These are phyloP conservation scores for Penaeus indicus DNA, from an alignment of 1,140 invertebrate genomes.

Conservation along the genomic window DNA sequence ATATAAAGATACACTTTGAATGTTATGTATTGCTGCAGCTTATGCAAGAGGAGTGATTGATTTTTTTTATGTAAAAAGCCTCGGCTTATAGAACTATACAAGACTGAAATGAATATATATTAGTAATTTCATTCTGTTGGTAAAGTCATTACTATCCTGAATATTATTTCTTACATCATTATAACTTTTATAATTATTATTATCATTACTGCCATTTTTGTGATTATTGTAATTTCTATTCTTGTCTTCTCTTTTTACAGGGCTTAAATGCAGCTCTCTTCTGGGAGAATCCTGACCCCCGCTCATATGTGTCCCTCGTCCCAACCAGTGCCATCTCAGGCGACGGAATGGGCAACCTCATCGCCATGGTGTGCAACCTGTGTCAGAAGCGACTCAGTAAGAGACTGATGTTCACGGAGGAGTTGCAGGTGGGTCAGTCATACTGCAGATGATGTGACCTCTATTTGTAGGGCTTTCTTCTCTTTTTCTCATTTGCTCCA, in stretches of 20 bases:
- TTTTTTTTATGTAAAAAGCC: too few relatives aligned
- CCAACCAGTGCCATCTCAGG: conserved; percentile 97
- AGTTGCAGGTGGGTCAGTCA: conserved; percentile 78
- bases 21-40: too few relatives aligned
- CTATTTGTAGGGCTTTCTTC: too few relatives aligned
- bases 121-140: too few relatives aligned
- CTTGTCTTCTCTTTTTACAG: conserved; percentile 66
- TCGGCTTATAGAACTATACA: too few relatives aligned
- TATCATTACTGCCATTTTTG: neutral
- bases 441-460: neutral
- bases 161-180: neutral
- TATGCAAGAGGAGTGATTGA: too few relatives aligned
- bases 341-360: conserved; percentile 98
- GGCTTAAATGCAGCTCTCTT: conserved; percentile 95
- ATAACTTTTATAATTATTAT: neutral
- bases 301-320: conserved; percentile 94
- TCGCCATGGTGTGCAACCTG: conserved; percentile 92
- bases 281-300: conserved; percentile 93
- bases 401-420: conserved; percentile 91
- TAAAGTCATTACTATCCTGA: too few relatives aligned
- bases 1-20: too few relatives aligned
- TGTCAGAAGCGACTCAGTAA: conserved; percentile 93
- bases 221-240: neutral
- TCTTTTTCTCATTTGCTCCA: too few relatives aligned
- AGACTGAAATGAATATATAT: too few relatives aligned